A percentile compares a stretch with the other conserved stretches of the same genome.
Evolutionary conservation across 2,113 vertebrate genomes (phyloP).

Genomic region (Cairina moschata): DNA sequence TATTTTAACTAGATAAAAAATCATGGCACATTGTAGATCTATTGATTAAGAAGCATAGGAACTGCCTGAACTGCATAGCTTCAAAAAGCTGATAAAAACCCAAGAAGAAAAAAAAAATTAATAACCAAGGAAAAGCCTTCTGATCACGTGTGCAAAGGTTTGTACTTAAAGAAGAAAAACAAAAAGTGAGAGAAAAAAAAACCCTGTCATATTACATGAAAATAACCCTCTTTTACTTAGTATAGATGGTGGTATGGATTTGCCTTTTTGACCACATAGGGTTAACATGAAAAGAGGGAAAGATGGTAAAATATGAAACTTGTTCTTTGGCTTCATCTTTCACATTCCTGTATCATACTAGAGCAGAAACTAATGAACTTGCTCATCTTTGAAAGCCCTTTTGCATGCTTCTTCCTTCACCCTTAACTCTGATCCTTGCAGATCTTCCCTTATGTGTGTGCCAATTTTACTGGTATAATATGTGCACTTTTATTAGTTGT

Average conservation of each 20-base stretch:
- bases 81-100: neutral
- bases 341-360: neutral
- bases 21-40: neutral
- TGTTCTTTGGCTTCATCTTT: slow-evolving; percentile 34
- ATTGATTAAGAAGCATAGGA: neutral
- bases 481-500: slow-evolving; percentile 44
- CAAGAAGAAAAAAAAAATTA: neutral
- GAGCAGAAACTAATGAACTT: slow-evolving; percentile 17
- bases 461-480: slow-evolving; percentile 35
- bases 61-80: neutral
- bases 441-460: slow-evolving; percentile 10
- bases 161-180: neutral
- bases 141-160: neutral
- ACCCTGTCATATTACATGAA: neutral
- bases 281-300: neutral
- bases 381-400: slow-evolving; percentile 10
- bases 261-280: neutral
- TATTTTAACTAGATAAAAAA: slow-evolving; percentile 22
- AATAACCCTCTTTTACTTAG: neutral
- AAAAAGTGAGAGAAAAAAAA: neutral
- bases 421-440: slow-evolving; percentile 6
- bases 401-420: slow-evolving; percentile 25
- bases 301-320: slow-evolving; percentile 10
- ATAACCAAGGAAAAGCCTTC: neutral
- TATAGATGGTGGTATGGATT: neutral